Base-by-base conservation (phyloP, 2,113 vertebrate genomes). In the Anguilla japonica region DNA sequence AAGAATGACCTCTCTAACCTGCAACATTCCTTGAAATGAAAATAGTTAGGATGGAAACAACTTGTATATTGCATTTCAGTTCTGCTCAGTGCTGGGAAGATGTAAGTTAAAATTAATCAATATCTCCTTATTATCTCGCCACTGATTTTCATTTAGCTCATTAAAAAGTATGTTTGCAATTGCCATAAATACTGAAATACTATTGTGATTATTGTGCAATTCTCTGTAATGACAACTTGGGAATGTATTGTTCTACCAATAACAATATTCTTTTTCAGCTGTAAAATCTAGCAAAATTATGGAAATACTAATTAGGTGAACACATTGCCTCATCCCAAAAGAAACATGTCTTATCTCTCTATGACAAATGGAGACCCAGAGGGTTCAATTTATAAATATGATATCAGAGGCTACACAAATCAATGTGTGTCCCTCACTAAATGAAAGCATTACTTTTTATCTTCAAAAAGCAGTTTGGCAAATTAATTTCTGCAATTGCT, bases 291-390 rank as follows among this genome's bases (percentile, higher is more conserved):
- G 50, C 13, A 53, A 53, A 53, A 53, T 53, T 53, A 53, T 81
- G 80, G 39, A 81, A 40, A 20, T 41, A 81, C 20, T 81, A 41
- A 81, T 81, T 39, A 81, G 41, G 80, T 81, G 50, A 81, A 81
- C 6, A 22, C 41, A 46, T 81, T 22, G 20, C 80, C 4, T 1
- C 7, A 67, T 22, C 22, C 22, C 60, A 26, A 67, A 67, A 67
- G 60, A 26, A 67, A 67, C 60, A 26, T 26, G 22, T 22, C 22
- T 67, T 26, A 67, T 67, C 60, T 22, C 22, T 67, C 22, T 67
- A 67, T 67, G 60, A 67, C 60, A 67, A 67, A 53, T 14, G 43
- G 57, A 67, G 18, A 26, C 22, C 18, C 18, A 26, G 50, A 53
- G 50, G 50, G 50, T 53, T 53, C 50, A 53, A 53, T 53, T 53